Base-by-base conservation (phyloP, 2,888 invertebrate genomes). In the Spilosoma lubricipeda region DNA sequence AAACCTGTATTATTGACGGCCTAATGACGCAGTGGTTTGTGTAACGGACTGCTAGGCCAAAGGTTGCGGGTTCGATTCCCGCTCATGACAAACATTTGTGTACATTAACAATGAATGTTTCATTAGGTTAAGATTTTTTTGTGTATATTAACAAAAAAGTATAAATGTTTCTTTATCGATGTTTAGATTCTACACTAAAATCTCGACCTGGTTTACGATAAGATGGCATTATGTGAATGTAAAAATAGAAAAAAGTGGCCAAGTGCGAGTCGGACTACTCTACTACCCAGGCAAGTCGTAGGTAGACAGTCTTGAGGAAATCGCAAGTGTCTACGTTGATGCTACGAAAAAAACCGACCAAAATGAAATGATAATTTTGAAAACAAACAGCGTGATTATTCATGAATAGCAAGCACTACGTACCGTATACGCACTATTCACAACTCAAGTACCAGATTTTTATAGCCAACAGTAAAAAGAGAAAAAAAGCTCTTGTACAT, bases 291-390 rank as follows among this genome's bases (percentile, higher is more conserved):
- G 27, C n/a, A 59, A 59, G 15, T 27, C 59, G 27, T 27, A 59
- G 59, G 27, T 27, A 59, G 59, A 59, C n/a, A 59, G 27, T 59
- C 59, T 59, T 9, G 59, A 59, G 13, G n/a, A 59, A 59, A 59
- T 13, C 59, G 7, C 13, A 27, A 27, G 27, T 13, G 59, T 59
- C 59, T 59, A 59, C 56, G 56, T 59, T 23, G n/a, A 59, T 11
- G 11, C 56, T 59, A 59, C 56, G 56, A 59, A 59, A 59, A 59
- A 59, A n/a, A 56, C 56, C 27, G 27, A 45, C 23, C 27, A 67
- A 67, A 67, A 30, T 67, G 67, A 45, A 67, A 18, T 67, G 27
- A 45, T 67, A 33, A 67, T 67, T 67, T 48, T 67, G 7, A 27
- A 45, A 45, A 67, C 67, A 67, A 45, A 45, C 13, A 18, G 1